Evolutionary conservation across 2,113 vertebrate genomes (phyloP).

Genomic region (Percina caprodes): DNA sequence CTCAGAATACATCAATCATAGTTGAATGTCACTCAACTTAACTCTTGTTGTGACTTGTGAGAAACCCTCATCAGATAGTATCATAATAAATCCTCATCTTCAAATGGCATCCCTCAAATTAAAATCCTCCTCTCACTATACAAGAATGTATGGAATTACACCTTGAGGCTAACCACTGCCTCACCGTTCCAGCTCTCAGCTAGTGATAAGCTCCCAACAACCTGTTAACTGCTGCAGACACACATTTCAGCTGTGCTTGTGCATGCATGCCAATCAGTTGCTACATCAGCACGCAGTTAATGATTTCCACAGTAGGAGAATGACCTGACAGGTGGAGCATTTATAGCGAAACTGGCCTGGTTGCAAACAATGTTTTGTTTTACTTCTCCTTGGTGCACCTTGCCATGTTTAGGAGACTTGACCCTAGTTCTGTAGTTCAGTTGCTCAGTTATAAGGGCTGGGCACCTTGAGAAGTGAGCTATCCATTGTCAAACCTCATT

Average conservation of each 20-base stretch:
- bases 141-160: conserved; percentile 80
- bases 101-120: conserved; percentile 57
- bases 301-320: conserved; percentile 67
- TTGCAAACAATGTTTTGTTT: conserved; percentile 37
- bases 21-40: neutral
- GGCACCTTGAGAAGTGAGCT: conserved; percentile 73
- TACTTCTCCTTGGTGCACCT: conserved; percentile 43
- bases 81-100: conserved; percentile 56
- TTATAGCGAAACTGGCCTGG: conserved; percentile 45
- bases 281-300: conserved; percentile 67
- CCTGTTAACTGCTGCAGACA: conserved; percentile 62
- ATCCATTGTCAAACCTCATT: conserved; percentile 76
- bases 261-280: conserved; percentile 72
- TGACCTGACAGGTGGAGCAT: conserved; percentile 8
- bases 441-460: conserved; percentile 48
- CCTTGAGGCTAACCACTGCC: conserved; percentile 65
- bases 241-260: conserved; percentile 55
- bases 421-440: conserved; percentile 39
- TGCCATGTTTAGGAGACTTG: conserved; percentile 52
- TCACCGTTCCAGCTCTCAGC: conserved; percentile 47
- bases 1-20: neutral
- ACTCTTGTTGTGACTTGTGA: conserved; percentile 35
- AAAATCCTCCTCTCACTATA: conserved; percentile 56
- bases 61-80: conserved; percentile 9
- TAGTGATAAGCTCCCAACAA: conserved; percentile 64